Percentiles rank a stretch among this genome's conserved stretches.
These are phyloP conservation scores for Parthenolecanium corni DNA, from an alignment of 2,888 invertebrate genomes.

Conservation along the genomic window DNA sequence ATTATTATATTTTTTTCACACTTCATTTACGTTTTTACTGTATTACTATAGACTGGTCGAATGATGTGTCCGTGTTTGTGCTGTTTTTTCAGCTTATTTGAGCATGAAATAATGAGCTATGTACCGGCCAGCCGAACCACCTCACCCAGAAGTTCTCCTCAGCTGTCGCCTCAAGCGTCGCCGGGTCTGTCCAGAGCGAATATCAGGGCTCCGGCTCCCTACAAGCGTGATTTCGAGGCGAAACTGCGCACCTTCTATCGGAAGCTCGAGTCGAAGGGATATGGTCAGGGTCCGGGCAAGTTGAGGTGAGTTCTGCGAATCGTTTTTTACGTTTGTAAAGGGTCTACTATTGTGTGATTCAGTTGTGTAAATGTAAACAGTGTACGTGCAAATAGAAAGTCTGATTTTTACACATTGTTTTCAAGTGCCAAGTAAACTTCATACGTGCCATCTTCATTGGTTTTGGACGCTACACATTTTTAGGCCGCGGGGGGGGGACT, in stretches of 20 bases:
- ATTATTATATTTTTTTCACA: not conserved
- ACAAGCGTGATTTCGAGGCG: constrained; percentile 86
- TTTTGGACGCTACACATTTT: no score
- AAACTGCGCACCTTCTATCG: constrained; percentile 88
- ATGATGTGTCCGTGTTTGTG: constrained; percentile 13
- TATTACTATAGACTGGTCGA: not conserved
- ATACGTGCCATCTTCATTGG: no score
- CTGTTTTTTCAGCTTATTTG: constrained; percentile 68
- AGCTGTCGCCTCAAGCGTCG: constrained; percentile 62
- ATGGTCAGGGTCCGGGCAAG: constrained; percentile 93
- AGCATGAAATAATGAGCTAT: constrained; percentile 97
- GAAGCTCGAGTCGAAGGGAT: constrained; percentile 90
- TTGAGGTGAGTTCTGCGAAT: constrained; percentile 60
- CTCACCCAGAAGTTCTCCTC: constrained; percentile 50
- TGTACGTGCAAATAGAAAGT: no score
- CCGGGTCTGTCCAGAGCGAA: constrained; percentile 61
- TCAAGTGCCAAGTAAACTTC: no score
- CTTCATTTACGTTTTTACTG: not conserved
- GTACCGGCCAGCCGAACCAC: constrained; percentile 53
- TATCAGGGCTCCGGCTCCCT: constrained; percentile 75
- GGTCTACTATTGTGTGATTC: not conserved
- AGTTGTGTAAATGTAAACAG: no score
- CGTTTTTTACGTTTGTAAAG: no score
- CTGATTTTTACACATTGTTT: no score
- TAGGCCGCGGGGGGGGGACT: no score